These are phyloP conservation scores for Perca flavescens DNA, from an alignment of 2,113 vertebrate species.

Conservation along the genomic window DNA sequence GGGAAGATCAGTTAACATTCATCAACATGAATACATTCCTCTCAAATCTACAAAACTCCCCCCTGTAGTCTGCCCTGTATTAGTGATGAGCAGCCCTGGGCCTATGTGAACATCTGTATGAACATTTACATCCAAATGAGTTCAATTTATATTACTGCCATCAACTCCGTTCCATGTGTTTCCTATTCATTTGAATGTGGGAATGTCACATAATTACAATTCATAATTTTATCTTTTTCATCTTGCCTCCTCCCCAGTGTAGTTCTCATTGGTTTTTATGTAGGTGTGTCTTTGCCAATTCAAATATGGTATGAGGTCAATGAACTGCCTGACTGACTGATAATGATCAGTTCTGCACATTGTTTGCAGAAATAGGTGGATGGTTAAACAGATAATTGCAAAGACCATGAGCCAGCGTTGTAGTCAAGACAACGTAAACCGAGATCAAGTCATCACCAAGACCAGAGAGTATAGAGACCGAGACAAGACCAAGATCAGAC, in stretches of 20 bases:
- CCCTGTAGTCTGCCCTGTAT: constrained; percentile 4
- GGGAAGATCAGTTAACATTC: constrained; percentile 9
- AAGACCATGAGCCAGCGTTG: too few relatives aligned
- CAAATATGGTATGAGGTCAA: neutral
- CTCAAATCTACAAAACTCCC: neutral
- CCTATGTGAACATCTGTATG: neutral
- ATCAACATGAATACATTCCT: constrained; percentile 10
- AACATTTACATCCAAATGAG: neutral
- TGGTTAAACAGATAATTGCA: neutral
- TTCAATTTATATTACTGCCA: neutral
- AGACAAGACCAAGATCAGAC: too few relatives aligned
- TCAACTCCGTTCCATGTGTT: neutral
- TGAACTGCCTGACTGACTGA: neutral
- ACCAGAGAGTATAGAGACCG: too few relatives aligned
- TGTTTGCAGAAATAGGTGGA: neutral
- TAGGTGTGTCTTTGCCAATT: neutral
- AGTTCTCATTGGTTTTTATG: neutral
- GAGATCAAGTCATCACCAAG: too few relatives aligned
- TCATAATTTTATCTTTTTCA: neutral
- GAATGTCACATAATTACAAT: too few relatives aligned
- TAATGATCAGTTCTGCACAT: too few relatives aligned
- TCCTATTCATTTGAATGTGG: neutral
- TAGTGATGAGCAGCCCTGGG: neutral
- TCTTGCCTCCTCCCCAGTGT: neutral
- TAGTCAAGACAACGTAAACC: too few relatives aligned